Base-by-base conservation (phyloP, 2,888 invertebrate genomes). In the Balanococcus diminutus region DNA sequence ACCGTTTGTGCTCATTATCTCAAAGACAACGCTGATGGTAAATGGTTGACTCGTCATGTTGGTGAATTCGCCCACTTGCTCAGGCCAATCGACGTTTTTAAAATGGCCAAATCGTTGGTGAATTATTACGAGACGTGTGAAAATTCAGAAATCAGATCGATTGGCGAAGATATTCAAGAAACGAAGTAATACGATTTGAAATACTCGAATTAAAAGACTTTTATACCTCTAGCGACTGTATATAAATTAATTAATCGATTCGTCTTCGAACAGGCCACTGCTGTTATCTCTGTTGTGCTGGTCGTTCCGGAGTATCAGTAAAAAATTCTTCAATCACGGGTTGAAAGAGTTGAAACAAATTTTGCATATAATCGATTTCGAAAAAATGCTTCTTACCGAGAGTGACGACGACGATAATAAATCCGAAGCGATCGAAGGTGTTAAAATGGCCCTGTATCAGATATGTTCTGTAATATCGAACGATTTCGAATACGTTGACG, bases 331-430 rank as follows among this genome's bases (percentile, higher is more conserved):
- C 16, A 32, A 42, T n/a, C 42, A 14, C 3, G 46, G 82, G 11
- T 9, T 82, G 72, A 86, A 82, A n/a, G 84, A 84, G 32, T 0
- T 79, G 19, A 84, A 79, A 75, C 42, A 51, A 75, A 84, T 84
- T 22, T 5, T 79, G 16, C 79, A 28, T 16, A 22, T n/a, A 31
- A 28, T 84, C 1, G 51, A 84, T 84, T 84, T 72, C 46, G 75
- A 75, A 84, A 42, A 84, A 84, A 75, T 84, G 84, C 25, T 84
- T 16, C 8, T 31, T 19, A 72, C 75, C 6, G 84, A 84, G 19
- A 61, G 3, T 39, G 84, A 75, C 16, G 75, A 75, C 31, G 36
- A 31, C 11, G 32, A 32, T 5, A 16, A 51, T 51, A 51, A 75
- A 75, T 14, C 61, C 2, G 75, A 72, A 31, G 84, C 84, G 5